These are phyloP conservation scores for Picus viridis DNA, from an alignment of 2,797 vertebrate genomes.

Conservation along the genomic window DNA sequence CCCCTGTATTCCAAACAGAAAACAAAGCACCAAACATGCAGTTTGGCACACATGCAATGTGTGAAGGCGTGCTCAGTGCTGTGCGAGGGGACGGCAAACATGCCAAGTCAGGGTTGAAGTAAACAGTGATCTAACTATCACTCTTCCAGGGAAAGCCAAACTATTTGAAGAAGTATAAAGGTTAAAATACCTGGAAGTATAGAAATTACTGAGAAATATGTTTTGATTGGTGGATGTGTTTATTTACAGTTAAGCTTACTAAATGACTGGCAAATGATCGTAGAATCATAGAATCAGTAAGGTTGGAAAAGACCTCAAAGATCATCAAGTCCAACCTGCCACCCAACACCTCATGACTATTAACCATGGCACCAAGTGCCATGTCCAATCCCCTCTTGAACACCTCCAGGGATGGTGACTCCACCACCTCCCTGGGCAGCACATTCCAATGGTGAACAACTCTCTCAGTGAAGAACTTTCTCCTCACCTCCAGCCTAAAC, in stretches of 20 bases:
- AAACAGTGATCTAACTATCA: not conserved
- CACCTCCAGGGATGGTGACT: too few species aligned
- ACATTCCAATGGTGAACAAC: too few species aligned
- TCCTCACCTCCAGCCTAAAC: too few species aligned
- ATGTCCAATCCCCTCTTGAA: too few species aligned
- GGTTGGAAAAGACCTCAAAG: too few species aligned
- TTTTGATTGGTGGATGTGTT: slow-evolving; percentile 3
- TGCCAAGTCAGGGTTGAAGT: not conserved
- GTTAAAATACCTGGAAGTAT: not conserved
- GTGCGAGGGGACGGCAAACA: not conserved
- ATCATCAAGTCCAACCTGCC: too few species aligned
- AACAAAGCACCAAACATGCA: not conserved
- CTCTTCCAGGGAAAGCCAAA: not conserved
- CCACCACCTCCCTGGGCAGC: too few species aligned
- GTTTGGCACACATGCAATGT: not conserved
- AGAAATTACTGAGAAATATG: not conserved
- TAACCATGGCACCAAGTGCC: too few species aligned
- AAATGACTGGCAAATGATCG: not conserved
- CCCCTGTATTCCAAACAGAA: not conserved
- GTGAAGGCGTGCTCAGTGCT: not conserved
- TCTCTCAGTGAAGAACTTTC: too few species aligned
- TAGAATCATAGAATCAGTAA: too few species aligned
- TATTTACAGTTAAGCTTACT: not conserved
- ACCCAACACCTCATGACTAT: too few species aligned
- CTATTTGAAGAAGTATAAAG: not conserved